These are phyloP conservation scores for Arnoldichthys spilopterus DNA, from an alignment of 2,797 vertebrate genomes.

Conservation along the genomic window DNA sequence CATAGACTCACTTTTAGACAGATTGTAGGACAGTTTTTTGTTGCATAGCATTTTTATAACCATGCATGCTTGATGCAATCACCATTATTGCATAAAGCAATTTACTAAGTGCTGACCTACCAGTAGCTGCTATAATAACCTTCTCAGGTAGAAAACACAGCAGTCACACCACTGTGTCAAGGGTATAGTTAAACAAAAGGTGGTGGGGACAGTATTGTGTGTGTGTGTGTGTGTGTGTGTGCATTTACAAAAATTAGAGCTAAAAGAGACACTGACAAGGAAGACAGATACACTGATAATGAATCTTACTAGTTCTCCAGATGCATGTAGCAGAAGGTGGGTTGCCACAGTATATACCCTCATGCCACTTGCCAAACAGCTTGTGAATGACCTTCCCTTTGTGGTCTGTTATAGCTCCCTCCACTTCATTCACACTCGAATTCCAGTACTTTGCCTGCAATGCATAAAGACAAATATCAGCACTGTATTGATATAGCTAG, in stretches of 20 bases:
- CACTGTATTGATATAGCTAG: background rate
- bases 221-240: background rate
- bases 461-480: conserved; percentile 1
- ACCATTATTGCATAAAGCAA: no score
- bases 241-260: background rate
- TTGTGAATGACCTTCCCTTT: conserved; percentile 86
- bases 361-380: conserved; percentile 96
- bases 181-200: background rate
- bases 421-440: conserved; percentile 91
- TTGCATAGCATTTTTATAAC: no score
- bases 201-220: no score
- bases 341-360: conserved; percentile 89
- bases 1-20: no score
- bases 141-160: background rate
- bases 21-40: background rate
- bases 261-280: background rate
- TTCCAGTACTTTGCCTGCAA: conserved; percentile 95
- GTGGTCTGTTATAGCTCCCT: conserved; percentile 86
- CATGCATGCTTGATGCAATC: no score
- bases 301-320: conserved; percentile 92
- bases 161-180: background rate
- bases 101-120: background rate
- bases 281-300: background rate
- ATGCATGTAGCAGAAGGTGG: conserved; percentile 87
- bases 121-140: no score